phyloP scores from a whole-genome alignment of 2,888 invertebrate species.

The Conchocele bisecta region DNA sequence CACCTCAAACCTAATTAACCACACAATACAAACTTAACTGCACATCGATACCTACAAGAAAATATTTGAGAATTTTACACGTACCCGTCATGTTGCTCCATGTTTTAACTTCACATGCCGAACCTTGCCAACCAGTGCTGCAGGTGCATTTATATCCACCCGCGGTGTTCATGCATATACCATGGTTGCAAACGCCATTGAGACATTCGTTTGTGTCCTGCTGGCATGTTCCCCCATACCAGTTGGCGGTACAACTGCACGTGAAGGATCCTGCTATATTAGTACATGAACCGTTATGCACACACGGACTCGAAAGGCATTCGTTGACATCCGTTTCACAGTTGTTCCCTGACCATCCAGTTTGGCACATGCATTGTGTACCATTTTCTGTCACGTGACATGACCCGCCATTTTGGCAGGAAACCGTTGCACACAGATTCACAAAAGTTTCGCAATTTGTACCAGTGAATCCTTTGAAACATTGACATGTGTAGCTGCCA shows the following conservation, averaged over 20 bases:
- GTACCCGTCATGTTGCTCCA: background rate
- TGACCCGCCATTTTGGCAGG: slow-evolving; percentile 39
- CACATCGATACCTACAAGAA: background rate
- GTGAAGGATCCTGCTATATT: slow-evolving; percentile 28
- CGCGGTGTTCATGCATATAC: slow-evolving; percentile 53
- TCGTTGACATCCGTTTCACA: slow-evolving; percentile 55
- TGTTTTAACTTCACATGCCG: slow-evolving; percentile 54
- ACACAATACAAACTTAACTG: background rate
- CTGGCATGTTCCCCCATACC: background rate
- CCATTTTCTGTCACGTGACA: slow-evolving; percentile 23
- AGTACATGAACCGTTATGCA: slow-evolving; percentile 28
- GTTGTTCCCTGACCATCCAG: slow-evolving; percentile 35
- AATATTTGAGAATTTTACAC: too few species aligned
- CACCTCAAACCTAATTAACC: background rate
- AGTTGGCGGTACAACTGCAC: background rate
- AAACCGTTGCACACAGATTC: slow-evolving; percentile 66
- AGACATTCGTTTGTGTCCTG: slow-evolving; percentile 6
- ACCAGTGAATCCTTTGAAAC: slow-evolving; percentile 91
- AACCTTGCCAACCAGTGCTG: slow-evolving; percentile 59
- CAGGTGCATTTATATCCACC: slow-evolving; percentile 61
- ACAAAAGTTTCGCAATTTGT: slow-evolving; percentile 86
- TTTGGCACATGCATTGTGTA: slow-evolving; percentile 30
- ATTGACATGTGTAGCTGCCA: slow-evolving; percentile 88
- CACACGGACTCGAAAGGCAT: slow-evolving; percentile 31
- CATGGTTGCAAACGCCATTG: slow-evolving; percentile 46